These are phyloP conservation scores for Salvator merianae DNA, from an alignment of 2,113 vertebrate genomes.

Conservation along the genomic window DNA sequence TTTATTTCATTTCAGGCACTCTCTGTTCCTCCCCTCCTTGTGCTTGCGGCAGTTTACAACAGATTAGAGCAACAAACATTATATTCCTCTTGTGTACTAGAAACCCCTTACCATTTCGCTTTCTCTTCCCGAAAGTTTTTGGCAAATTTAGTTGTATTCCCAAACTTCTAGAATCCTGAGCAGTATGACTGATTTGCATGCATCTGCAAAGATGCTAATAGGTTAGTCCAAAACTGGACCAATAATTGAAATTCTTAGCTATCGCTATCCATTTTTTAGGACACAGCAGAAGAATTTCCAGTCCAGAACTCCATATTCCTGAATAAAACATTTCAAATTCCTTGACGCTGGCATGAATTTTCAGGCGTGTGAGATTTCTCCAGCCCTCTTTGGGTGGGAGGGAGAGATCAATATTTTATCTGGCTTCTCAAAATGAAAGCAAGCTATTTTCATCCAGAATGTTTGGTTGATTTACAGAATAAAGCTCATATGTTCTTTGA, in stretches of 20 bases:
- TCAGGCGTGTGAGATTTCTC: not conserved
- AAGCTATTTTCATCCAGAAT: not conserved
- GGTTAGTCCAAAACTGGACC: not conserved
- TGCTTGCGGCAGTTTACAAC: not conserved
- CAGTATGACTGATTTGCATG: not conserved
- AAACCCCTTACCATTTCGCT: not conserved
- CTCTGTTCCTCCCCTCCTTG: not conserved
- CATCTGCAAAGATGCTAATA: not conserved
- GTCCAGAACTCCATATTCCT: not conserved
- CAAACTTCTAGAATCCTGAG: not conserved
- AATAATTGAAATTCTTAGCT: not conserved
- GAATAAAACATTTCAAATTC: not conserved
- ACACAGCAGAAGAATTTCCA: not conserved
- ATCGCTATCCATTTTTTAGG: not conserved
- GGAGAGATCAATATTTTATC: not conserved
- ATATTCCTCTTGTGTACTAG: not conserved
- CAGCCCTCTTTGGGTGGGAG: not conserved
- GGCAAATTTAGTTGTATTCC: not conserved
- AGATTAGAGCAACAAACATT: not conserved
- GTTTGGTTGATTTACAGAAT: not conserved
- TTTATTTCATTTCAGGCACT: not conserved
- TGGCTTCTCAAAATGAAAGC: not conserved
- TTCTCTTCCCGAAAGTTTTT: not conserved
- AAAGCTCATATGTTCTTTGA: not conserved
- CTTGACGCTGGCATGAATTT: not conserved